Base-by-base conservation (phyloP, 2,113 vertebrate genomes). In the Cyanoderma ruficeps region DNA sequence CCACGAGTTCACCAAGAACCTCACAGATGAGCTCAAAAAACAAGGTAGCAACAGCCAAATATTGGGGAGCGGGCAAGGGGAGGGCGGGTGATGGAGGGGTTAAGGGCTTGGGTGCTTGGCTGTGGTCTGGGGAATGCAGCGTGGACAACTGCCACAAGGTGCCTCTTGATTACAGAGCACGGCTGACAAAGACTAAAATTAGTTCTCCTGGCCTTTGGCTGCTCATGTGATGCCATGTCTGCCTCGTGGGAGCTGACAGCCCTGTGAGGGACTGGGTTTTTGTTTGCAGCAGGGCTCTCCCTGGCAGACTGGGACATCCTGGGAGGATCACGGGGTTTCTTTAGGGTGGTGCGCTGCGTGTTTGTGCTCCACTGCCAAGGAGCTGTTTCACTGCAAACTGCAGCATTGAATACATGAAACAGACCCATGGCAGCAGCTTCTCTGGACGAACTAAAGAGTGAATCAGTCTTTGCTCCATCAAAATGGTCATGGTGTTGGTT, bases 1-100 rank as follows among this genome's bases (percentile, higher is more conserved):
- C 42, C 96, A 98, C 7, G 94, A 94, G 22, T 99, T 98, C 97
- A 98, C 89, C 96, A 81, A 95, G 21, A 93, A 77, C 22, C 97
- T 99, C 94, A 96, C 83, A 2, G 98, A 98, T 4, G 98, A 99
- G 77, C 98, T 99, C 63, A 99, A 97, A 77, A 98, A 98, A 84
- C 98, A 98, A 98, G 99, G 99, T 99, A 61, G 52, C 8, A 6
- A 13, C 13, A 28, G 77, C 9, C 39, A 63, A 33, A 39, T 30
- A 1, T 0, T 11, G 15, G 22, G 52, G 50, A 79, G 88, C 16
- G 4, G 70, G 35, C 30, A 37, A 47, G 52, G 27, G 46, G 63
- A 21, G 41, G 31, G 11, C 23, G 13, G 70, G 84, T 23, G 46
- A 10, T n/a, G 72, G 65, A 84, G 61, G 78, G n/a, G 77, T 87